Conservation (phyloP, 1,140 invertebrate species). For the Teleopsis dalmanni region DNA sequence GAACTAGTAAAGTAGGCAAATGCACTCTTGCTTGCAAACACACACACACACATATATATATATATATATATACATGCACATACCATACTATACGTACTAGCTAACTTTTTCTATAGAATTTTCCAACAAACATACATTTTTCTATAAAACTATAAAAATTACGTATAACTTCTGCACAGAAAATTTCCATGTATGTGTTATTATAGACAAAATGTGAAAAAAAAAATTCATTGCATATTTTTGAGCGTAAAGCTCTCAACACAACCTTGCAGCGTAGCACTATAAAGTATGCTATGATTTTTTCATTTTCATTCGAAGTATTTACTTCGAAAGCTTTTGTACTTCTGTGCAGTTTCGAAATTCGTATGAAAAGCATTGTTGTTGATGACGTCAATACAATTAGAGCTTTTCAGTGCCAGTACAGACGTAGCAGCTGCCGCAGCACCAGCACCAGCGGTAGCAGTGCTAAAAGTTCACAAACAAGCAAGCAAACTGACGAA, state of each 20-base stretch:
- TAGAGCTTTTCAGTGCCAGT: too few species aligned
- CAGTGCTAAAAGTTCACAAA: background rate
- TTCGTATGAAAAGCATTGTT: too few species aligned
- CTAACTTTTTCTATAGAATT: background rate
- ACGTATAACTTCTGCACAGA: background rate
- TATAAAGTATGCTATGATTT: too few species aligned
- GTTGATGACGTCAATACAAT: too few species aligned
- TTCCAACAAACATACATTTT: background rate
- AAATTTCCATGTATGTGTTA: too few species aligned
- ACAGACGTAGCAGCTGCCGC: background rate
- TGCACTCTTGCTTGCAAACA: background rate
- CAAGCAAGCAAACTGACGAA: slow-evolving; percentile 1
- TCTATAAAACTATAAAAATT: background rate
- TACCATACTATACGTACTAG: background rate
- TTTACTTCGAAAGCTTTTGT: too few species aligned
- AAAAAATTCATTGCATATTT: too few species aligned
- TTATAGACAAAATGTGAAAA: too few species aligned
- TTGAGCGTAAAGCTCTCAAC: too few species aligned
- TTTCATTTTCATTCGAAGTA: too few species aligned
- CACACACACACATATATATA: background rate
- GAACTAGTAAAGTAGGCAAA: slow-evolving; percentile 8
- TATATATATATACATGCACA: background rate
- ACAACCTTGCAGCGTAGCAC: too few species aligned
- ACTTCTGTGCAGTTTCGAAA: too few species aligned
- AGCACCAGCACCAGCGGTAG: slow-evolving; percentile 6